A percentile compares a stretch with the other conserved stretches of the same genome.
These are phyloP conservation scores for Diarsia brunnea DNA, from an alignment of 2,888 invertebrate species.

Conservation along the genomic window DNA sequence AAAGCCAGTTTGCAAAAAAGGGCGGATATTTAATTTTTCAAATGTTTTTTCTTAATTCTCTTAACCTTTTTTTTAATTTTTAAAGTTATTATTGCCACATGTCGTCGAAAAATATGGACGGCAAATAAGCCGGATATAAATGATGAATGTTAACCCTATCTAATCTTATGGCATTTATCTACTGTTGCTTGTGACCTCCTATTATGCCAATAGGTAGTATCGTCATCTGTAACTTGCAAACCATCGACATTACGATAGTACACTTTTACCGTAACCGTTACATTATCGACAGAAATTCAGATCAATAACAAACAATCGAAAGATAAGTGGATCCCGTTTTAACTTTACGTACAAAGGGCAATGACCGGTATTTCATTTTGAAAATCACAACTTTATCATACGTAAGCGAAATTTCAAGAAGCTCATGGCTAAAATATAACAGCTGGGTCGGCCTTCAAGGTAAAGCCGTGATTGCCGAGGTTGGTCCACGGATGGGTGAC, in stretches of 20 bases:
- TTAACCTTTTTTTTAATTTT: neutral
- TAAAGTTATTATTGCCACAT: neutral
- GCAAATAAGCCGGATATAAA: neutral
- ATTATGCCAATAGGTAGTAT: neutral
- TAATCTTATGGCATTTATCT: neutral
- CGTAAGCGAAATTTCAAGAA: neutral
- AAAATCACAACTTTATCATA: neutral
- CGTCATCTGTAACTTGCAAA: neutral
- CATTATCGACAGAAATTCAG: conserved; percentile 27
- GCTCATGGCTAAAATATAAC: too few species aligned
- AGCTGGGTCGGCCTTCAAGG: too few species aligned
- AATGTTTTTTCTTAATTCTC: too few species aligned
- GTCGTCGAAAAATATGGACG: neutral
- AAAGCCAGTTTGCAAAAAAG: neutral
- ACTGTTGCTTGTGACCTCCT: neutral
- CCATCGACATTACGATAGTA: conserved; percentile 11
- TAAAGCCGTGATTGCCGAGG: too few species aligned
- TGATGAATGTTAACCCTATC: neutral
- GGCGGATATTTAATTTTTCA: too few species aligned
- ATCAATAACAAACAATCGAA: conserved; percentile 52
- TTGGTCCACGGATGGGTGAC: too few species aligned
- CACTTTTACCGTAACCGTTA: conserved; percentile 47
- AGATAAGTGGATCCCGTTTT: conserved; percentile 48
- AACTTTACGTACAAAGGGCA: conserved; percentile 32
- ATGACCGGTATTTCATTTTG: conserved; percentile 23